Conservation (phyloP, 2,797 vertebrate genomes). For the Gobio occitaniae region DNA sequence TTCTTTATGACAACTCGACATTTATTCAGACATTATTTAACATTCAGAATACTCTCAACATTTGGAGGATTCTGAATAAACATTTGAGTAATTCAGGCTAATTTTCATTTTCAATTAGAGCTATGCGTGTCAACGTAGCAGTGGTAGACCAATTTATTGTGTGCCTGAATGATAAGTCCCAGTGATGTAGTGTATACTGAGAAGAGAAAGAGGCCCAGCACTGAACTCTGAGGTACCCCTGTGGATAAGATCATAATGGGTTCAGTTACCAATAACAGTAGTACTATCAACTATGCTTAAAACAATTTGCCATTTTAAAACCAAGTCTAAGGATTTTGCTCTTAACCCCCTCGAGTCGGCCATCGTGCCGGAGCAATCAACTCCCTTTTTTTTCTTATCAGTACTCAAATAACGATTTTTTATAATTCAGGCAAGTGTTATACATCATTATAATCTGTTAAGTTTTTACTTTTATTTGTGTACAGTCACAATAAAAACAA, state of each 20-base stretch:
- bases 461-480: too few relatives aligned
- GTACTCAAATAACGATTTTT: too few relatives aligned
- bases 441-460: too few relatives aligned
- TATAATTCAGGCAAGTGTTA: too few relatives aligned
- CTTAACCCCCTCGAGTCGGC: too few relatives aligned
- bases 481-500: too few relatives aligned
- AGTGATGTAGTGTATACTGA: not conserved
- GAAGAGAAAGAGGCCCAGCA: not conserved
- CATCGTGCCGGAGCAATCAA: too few relatives aligned
- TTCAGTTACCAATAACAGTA: slow-evolving; percentile 2
- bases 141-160: not conserved
- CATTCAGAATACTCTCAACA: too few relatives aligned
- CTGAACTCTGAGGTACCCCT: not conserved
- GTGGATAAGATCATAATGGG: not conserved
- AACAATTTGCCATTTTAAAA: not conserved
- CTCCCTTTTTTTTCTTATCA: too few relatives aligned
- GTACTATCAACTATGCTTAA: not conserved
- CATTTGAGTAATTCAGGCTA: not conserved
- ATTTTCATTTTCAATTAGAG: not conserved
- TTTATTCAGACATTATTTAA: too few relatives aligned
- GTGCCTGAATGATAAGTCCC: not conserved
- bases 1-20: not conserved
- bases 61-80: not conserved
- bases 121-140: not conserved
- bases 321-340: not conserved